phyloP scores from a whole-genome alignment of 2,797 vertebrate genomes.

The Enteromius mattozi region DNA sequence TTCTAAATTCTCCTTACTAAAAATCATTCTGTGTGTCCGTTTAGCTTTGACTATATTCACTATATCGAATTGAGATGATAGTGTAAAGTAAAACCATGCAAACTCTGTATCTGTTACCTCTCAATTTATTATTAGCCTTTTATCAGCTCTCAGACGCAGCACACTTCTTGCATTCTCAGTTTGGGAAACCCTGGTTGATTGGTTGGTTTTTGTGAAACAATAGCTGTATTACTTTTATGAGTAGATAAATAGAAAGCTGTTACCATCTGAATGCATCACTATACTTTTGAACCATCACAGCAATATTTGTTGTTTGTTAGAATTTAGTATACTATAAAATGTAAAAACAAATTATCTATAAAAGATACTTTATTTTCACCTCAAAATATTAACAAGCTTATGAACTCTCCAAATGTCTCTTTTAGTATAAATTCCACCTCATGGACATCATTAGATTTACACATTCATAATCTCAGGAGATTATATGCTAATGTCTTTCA shows the following conservation, averaged over 20 bases:
- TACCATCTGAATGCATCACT: background rate
- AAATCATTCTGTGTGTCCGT: background rate
- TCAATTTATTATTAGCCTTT: background rate
- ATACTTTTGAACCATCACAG: background rate
- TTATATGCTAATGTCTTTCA: constrained; percentile 78
- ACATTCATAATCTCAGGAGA: constrained; percentile 76
- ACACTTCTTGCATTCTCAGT: background rate
- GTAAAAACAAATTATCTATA: no score
- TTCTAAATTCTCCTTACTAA: background rate
- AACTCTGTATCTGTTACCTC: no score
- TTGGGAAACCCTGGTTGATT: background rate
- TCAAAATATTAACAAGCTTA: constrained; percentile 1
- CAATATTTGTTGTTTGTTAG: background rate
- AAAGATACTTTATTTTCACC: background rate
- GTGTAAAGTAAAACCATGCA: background rate
- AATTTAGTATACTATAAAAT: background rate
- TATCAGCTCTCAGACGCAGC: background rate
- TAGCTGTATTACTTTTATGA: no score
- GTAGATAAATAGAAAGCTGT: background rate
- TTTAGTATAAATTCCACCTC: constrained; percentile 7
- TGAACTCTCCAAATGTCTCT: background rate
- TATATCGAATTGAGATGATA: background rate
- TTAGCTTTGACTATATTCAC: background rate
- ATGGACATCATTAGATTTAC: constrained; percentile 70
- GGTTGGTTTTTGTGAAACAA: no score